Conservation (phyloP, 2,113 vertebrate genomes). For the Halichoeres trimaculatus region DNA sequence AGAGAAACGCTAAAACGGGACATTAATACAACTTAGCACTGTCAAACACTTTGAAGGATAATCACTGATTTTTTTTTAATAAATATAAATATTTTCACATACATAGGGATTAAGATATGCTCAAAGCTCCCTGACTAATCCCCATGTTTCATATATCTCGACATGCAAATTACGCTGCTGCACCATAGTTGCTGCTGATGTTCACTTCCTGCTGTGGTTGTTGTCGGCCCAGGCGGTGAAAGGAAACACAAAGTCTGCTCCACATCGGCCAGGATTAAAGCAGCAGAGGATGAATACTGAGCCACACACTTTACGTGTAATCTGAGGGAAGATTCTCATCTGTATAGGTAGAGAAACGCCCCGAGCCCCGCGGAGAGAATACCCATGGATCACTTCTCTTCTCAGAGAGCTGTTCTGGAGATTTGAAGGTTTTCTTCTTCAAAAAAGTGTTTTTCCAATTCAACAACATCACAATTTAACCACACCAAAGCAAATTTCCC, state of each 20-base stretch:
- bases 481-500: neutral
- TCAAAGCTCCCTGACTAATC: conserved; percentile 66
- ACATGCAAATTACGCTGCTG: conserved; percentile 55
- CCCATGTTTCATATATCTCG: conserved; percentile 58
- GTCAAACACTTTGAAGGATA: conserved; percentile 60
- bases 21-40: conserved; percentile 62
- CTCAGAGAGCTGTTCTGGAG: neutral
- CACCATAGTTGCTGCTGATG: conserved; percentile 30
- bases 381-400: neutral
- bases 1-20: conserved; percentile 29
- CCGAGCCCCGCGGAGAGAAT: neutral
- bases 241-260: conserved; percentile 28
- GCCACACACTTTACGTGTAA: conserved; percentile 51
- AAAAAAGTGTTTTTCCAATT: neutral
- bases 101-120: conserved; percentile 65
- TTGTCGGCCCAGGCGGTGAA: neutral
- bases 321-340: conserved; percentile 59
- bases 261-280: conserved; percentile 49
- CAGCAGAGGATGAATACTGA: conserved; percentile 45
- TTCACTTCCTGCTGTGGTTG: conserved; percentile 36
- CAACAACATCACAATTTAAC: neutral
- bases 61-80: conserved; percentile 49
- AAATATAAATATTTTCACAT: conserved; percentile 49
- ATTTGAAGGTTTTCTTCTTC: neutral
- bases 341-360: conserved; percentile 50